phyloP scores from a whole-genome alignment of 2,888 invertebrate genomes.

The Dioctria rufipes region DNA sequence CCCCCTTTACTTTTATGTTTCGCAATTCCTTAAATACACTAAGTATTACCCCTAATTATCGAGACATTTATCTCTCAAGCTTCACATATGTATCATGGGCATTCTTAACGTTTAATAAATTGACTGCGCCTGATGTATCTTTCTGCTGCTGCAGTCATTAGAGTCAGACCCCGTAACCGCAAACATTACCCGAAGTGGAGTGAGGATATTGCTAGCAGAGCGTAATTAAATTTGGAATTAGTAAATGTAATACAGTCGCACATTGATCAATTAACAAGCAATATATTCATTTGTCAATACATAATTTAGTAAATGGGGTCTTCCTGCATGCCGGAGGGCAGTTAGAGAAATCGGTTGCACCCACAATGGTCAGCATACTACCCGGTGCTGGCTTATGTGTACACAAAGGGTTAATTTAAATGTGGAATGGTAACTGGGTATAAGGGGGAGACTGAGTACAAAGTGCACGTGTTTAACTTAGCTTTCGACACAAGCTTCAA shows the following conservation, averaged over 20 bases:
- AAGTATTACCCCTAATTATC: constrained; percentile 5
- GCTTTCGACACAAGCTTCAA: constrained; percentile 51
- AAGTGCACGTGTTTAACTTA: constrained; percentile 58
- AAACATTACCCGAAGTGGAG: constrained; percentile 34
- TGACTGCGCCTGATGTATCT: constrained; percentile 47
- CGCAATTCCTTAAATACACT: no score
- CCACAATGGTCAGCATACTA: constrained; percentile 13
- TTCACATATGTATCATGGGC: not conserved
- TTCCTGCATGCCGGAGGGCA: constrained; percentile 39
- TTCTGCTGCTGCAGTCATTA: constrained; percentile 58
- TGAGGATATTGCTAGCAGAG: constrained; percentile 42
- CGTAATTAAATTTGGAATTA: constrained; percentile 63
- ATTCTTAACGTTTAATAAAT: constrained; percentile 51
- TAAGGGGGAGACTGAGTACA: constrained; percentile 25
- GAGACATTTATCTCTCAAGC: constrained; percentile 23
- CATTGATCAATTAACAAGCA: constrained; percentile 71
- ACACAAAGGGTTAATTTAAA: constrained; percentile 40
- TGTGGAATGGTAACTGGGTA: not conserved
- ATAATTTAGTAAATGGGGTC: constrained; percentile 65
- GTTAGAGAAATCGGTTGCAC: not conserved
- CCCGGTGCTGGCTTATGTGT: not conserved
- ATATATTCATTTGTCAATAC: constrained; percentile 71
- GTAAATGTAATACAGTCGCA: constrained; percentile 61
- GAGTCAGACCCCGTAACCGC: constrained; percentile 55
- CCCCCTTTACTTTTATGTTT: no score